Base-by-base conservation (phyloP, 2,888 invertebrate species). In the Dryomyza anilis region DNA sequence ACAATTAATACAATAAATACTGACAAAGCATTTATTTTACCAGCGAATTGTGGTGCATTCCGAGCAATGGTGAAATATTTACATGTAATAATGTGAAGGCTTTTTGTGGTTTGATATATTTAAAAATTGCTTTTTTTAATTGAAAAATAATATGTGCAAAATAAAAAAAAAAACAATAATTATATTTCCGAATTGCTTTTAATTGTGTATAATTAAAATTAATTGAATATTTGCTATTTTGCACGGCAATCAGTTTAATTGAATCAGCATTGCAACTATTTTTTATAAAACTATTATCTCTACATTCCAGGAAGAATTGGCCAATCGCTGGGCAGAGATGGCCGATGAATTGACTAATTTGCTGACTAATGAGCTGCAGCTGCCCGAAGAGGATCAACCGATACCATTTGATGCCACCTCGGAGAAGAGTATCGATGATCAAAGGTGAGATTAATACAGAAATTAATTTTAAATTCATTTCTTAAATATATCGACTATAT, bases 331-430 rank as follows among this genome's bases (percentile, higher is more conserved):
- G 92, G 89, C 90, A 68, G 87, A 87, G 71, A 79, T 87, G 43
- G 86, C 88, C 10, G 84, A 87, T n/a, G 87, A 89, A 76, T 74
- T 91, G 50, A 86, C 88, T 14, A 86, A 84, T 6, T 86, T 89
- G 1, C 82, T 91, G 63, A 83, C 86, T 58, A 83, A 86, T 16
- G 86, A 85, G 14, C 58, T 81, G 48, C 71, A 76, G 64, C 58
- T 83, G 43, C 71, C 76, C 0, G 84, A 85, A 59, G 81, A 84
- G 6, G 85, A 86, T 46, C 86, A 89, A 71, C 87, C 89, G 1
- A 86, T 91, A 66, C 95, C 95, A 0, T 95, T 95, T 79, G 95
- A 96, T 84, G 93, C 94, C 14, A 89, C 93, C 1, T 90, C 92
- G 4, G 94, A 95, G 71, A 87, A 88, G 43, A 88, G 91, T 46